Percentiles rank a stretch among this genome's conserved stretches.
Conservation (phyloP, 92 coral and sea anemone species). For the Montipora capitata region DNA sequence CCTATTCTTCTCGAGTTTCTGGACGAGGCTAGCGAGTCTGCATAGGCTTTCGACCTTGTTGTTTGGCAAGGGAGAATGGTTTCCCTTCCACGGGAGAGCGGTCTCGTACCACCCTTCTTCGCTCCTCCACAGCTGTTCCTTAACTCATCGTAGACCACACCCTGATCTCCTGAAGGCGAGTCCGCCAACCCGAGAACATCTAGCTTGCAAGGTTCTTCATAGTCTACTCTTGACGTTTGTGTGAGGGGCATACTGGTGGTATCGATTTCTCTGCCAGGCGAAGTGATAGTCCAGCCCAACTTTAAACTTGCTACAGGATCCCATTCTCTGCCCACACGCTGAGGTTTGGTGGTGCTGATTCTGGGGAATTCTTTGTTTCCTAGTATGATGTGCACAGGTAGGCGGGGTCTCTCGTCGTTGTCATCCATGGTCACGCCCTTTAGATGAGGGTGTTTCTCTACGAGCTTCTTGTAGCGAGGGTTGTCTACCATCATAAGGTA, state of each 20-base stretch:
- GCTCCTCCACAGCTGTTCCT: neutral
- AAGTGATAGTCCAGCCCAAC: constrained; percentile 21
- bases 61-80: too few relatives aligned
- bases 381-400: constrained; percentile 31
- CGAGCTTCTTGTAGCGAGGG: constrained; percentile 18
- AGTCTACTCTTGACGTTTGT: neutral
- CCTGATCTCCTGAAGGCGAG: neutral
- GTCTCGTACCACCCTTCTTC: too few relatives aligned
- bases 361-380: constrained; percentile 39
- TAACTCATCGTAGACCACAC: neutral
- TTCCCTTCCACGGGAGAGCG: too few relatives aligned
- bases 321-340: neutral
- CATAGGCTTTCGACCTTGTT: too few relatives aligned
- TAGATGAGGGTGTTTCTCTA: constrained; percentile 16
- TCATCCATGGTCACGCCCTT: neutral
- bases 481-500: constrained; percentile 19
- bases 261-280: neutral
- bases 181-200: constrained; percentile 3
- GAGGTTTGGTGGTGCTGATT: constrained; percentile 33
- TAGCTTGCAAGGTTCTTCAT: neutral
- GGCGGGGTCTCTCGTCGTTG: too few relatives aligned
- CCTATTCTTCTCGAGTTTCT: neutral
- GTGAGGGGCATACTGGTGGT: neutral
- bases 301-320: neutral
- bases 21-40: neutral